Conservation (phyloP, 2,888 invertebrate genomes). For the Luperina nickerlii region DNA sequence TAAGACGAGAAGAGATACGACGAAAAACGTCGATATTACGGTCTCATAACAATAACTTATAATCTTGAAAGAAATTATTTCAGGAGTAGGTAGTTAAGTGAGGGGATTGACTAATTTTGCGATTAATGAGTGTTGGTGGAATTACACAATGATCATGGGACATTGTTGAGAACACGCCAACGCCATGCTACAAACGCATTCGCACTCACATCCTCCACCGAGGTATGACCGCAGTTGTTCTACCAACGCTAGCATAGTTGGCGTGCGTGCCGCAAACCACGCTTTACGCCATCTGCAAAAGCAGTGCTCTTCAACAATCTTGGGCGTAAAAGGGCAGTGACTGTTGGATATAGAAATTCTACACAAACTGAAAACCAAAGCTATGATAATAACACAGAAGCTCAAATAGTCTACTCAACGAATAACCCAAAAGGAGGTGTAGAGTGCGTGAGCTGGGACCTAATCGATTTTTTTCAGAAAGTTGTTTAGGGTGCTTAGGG, state of each 20-base stretch:
- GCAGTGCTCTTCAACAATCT: conserved; percentile 79
- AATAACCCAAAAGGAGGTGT: no score
- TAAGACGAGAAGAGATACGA: neutral
- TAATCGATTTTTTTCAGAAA: no score
- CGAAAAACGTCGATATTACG: neutral
- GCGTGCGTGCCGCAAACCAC: conserved; percentile 85
- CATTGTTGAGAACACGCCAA: conserved; percentile 71
- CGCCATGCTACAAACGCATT: conserved; percentile 78
- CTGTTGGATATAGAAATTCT: conserved; percentile 46
- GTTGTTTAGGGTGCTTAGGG: no score
- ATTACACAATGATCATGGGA: conserved; percentile 50
- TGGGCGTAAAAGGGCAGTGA: conserved; percentile 43
- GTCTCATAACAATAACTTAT: neutral
- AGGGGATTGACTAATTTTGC: conserved; percentile 7
- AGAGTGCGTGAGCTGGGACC: no score
- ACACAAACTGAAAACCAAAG: conserved; percentile 45
- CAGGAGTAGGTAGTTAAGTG: conserved; percentile 15
- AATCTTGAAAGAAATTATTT: conserved; percentile 9
- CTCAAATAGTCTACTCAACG: neutral
- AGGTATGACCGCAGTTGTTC: conserved; percentile 89
- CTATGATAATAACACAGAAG: conserved; percentile 31
- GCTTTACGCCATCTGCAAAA: conserved; percentile 89
- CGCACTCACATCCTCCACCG: conserved; percentile 89
- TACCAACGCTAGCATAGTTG: conserved; percentile 90
- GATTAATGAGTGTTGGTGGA: conserved; percentile 37